Evolutionary conservation across 2,113 vertebrate genomes (phyloP), one percentile per base, ranked within the genome.

Genomic region (Lota lota): DNA sequence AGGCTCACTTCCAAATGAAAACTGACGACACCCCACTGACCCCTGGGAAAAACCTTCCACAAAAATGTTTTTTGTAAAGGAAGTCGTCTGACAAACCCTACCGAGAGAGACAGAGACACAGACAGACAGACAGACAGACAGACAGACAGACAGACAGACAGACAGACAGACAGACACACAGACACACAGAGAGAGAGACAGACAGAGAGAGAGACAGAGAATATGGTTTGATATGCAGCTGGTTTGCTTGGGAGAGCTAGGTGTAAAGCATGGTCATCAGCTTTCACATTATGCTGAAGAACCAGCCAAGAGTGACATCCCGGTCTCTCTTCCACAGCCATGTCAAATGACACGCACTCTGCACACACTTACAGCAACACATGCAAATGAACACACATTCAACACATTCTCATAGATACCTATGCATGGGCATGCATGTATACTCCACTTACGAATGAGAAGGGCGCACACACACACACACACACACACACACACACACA

Each of bases 251-350:
- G 8, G 8, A 14, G 11, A 47, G 40, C 40, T 47, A 2, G 21
- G 21, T 51, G 63, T 47, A 56, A 6, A 63, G 50, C 18, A 11
- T 66, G 5, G 17, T n/a, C 18, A 5, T 60, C 56, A 59, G 22
- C 67, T 61, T 28, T 63, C 61, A 5, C 22, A 69, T 17, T 53
- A 72, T 21, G 56, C 19, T n/a, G 59, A 57, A 40, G 47, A 68
- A 54, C 64, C 68, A 78, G 20, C 74, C 70, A 21, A 22, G 59
- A 61, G 22, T 61, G 61, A 74, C 56, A 76, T 68, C 51, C 63
- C 56, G 17, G n/a, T 60, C 65, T 67, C 53, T 22, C 36, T 53
- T 14, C 12, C 51, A 17, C 51, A 53, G 12, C 12, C 51, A 53
- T 53, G 16, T 60, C 14, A 14, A 28, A 18, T 36, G 12, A 63